Conservation (phyloP, 2,797 vertebrate species). For the Dermochelys coriacea region DNA sequence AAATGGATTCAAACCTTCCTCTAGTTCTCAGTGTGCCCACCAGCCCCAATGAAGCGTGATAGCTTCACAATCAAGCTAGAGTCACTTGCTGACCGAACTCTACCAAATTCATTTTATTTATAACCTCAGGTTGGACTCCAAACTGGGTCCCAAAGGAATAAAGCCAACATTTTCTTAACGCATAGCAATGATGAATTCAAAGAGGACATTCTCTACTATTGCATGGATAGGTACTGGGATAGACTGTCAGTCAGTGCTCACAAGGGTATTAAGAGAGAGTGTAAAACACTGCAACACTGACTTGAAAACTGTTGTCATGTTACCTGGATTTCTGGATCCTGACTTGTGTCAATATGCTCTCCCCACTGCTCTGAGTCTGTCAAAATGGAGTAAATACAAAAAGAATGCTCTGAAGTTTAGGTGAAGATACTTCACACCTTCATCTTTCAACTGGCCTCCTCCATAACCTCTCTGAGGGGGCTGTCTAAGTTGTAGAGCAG, state of each 20-base stretch:
- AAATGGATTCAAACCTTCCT: background rate
- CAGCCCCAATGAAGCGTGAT: background rate
- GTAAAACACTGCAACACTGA: background rate
- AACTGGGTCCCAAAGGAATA: background rate
- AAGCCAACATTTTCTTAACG: background rate
- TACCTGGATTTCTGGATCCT: background rate
- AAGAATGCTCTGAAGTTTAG: background rate
- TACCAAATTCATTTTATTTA: background rate
- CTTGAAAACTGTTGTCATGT: background rate
- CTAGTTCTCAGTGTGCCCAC: background rate
- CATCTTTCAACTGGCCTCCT: background rate
- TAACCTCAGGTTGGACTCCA: background rate
- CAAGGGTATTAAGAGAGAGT: background rate
- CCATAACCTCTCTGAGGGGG: background rate
- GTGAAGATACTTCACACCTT: background rate
- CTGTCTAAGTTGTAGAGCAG: background rate
- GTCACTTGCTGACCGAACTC: background rate
- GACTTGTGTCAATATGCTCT: background rate
- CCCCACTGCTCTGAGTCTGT: background rate
- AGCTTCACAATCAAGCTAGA: fast-evolving
- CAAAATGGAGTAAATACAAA: background rate
- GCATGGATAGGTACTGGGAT: background rate
- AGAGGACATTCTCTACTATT: background rate
- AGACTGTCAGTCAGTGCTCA: background rate
- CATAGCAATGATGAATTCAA: background rate